These are phyloP conservation scores for Perca fluviatilis DNA, from an alignment of 2,113 vertebrate genomes.

Conservation along the genomic window DNA sequence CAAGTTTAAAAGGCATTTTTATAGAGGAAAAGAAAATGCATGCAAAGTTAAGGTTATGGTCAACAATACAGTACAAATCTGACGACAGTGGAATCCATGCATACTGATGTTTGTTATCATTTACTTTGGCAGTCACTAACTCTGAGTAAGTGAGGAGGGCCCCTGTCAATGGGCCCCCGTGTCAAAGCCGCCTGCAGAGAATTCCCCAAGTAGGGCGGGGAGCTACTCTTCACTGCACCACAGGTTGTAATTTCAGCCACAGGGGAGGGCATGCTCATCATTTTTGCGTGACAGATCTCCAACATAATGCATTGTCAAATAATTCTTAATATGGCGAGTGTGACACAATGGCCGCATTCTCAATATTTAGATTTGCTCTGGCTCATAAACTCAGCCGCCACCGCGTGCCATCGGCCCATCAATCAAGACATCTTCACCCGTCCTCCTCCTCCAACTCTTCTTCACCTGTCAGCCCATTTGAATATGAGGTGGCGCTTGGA, in stretches of 20 bases:
- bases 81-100: slow-evolving; percentile 51
- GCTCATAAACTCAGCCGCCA: slow-evolving; percentile 78
- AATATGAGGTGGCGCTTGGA: slow-evolving; percentile 77
- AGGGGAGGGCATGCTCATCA: slow-evolving; percentile 69
- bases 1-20: slow-evolving; percentile 20
- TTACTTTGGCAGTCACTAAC: slow-evolving; percentile 67
- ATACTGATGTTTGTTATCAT: slow-evolving; percentile 66
- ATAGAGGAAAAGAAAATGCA: slow-evolving; percentile 1
- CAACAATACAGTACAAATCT: slow-evolving; percentile 27
- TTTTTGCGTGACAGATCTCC: slow-evolving; percentile 80
- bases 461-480: slow-evolving; percentile 79
- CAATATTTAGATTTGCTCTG: slow-evolving; percentile 86
- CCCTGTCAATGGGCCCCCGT: slow-evolving; percentile 47
- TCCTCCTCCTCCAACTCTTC: slow-evolving; percentile 30
- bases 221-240: slow-evolving; percentile 52
- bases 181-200: slow-evolving; percentile 61
- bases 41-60: slow-evolving; percentile 19
- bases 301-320: slow-evolving; percentile 86
- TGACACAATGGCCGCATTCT: slow-evolving; percentile 78
- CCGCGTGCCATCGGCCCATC: slow-evolving; percentile 74
- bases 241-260: slow-evolving; percentile 72
- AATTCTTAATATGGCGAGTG: slow-evolving; percentile 82
- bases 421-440: slow-evolving; percentile 74
- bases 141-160: slow-evolving; percentile 63
- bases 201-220: slow-evolving; percentile 47